These are phyloP conservation scores for Protodeltote pygarga DNA, from an alignment of 2,888 invertebrate genomes.

Conservation along the genomic window DNA sequence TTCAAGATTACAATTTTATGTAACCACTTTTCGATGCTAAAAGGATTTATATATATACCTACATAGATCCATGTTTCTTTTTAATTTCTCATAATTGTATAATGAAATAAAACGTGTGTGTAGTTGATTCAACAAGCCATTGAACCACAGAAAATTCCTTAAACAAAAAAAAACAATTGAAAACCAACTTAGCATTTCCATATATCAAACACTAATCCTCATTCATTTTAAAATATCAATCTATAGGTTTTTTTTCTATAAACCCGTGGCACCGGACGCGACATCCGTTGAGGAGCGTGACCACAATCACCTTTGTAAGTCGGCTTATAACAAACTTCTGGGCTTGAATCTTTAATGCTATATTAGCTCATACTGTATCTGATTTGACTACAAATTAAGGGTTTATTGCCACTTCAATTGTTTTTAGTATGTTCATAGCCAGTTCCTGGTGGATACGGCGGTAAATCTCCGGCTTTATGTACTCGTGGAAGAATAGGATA, in stretches of 20 bases:
- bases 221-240: slow-evolving; percentile 49
- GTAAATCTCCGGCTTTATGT: slow-evolving; percentile 37
- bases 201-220: no score
- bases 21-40: no score
- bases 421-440: slow-evolving; percentile 26
- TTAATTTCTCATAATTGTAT: no score
- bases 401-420: slow-evolving; percentile 34
- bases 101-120: no score
- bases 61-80: no score
- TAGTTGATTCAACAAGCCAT: no score
- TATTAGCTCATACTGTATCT: slow-evolving; percentile 67
- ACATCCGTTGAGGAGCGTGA: slow-evolving; percentile 80
- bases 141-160: no score
- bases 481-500: slow-evolving; percentile 9
- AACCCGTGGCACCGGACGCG: slow-evolving; percentile 72
- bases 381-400: slow-evolving; percentile 47
- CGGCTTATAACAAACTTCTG: slow-evolving; percentile 64
- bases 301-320: slow-evolving; percentile 62
- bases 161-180: no score
- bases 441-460: slow-evolving; percentile 37
- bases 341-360: slow-evolving; percentile 76
- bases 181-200: no score
- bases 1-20: no score
- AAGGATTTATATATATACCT: no score
- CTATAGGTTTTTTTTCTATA: slow-evolving; percentile 53